Conservation (phyloP, 2,888 invertebrate genomes). For the Sinohyriopsis cumingii region DNA sequence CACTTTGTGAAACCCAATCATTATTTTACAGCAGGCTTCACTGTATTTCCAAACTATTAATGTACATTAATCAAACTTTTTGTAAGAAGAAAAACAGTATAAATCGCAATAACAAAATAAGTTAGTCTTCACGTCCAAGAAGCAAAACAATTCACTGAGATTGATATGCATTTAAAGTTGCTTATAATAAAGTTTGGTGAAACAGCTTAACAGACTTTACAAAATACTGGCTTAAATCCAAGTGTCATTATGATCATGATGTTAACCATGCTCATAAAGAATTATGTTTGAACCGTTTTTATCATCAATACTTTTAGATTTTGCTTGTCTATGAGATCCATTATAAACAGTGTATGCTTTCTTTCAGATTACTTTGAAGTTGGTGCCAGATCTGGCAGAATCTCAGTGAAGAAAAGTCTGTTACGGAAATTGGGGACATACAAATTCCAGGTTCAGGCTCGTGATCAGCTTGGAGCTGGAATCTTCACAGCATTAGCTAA, state of each 20-base stretch:
- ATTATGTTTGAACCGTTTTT: not conserved
- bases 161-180: too few species aligned
- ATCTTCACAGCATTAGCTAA: constrained; percentile 73
- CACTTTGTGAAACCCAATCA: too few species aligned
- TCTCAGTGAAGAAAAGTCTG: constrained; percentile 85
- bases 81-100: too few species aligned
- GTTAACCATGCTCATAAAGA: constrained; percentile 3
- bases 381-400: constrained; percentile 84
- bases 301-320: not conserved
- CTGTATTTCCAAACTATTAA: too few species aligned
- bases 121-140: too few species aligned
- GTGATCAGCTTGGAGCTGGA: constrained; percentile 27
- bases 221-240: too few species aligned
- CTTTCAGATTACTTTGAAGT: constrained; percentile 83
- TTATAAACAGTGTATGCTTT: not conserved
- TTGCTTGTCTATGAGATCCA: not conserved
- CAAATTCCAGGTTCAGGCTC: constrained; percentile 71
- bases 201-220: too few species aligned
- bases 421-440: constrained; percentile 78
- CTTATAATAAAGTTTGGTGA: too few species aligned
- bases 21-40: too few species aligned
- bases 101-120: too few species aligned
- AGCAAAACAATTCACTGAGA: too few species aligned
- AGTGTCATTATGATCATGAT: constrained; percentile 3
- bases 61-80: too few species aligned